A percentile compares a stretch with the other conserved stretches of the same genome.
These are phyloP conservation scores for Escarpia spicata DNA, from an alignment of 2,888 invertebrate genomes.

Conservation along the genomic window DNA sequence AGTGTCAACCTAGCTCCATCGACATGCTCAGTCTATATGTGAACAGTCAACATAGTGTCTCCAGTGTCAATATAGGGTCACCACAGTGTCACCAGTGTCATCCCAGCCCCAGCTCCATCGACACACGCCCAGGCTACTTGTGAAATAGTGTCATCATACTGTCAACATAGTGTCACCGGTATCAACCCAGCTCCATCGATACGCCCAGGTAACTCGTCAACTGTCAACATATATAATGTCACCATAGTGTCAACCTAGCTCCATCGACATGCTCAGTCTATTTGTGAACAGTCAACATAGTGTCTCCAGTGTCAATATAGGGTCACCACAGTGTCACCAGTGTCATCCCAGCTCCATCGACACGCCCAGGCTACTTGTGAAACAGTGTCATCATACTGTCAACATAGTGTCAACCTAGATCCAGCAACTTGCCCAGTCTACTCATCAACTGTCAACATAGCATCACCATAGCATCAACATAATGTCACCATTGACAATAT, in stretches of 20 bases:
- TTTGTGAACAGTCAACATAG: conserved; percentile 40
- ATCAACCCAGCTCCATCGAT: conserved; percentile 46
- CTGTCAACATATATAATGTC: conserved; percentile 29
- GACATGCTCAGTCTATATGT: conserved; percentile 33
- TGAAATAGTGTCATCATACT: neutral
- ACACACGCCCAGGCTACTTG: conserved; percentile 42
- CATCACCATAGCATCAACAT: too few species aligned
- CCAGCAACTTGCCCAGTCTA: neutral
- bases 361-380: conserved; percentile 38
- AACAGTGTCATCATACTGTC: neutral
- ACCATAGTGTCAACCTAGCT: neutral
- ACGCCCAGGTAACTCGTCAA: conserved; percentile 41
- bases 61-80: too few species aligned
- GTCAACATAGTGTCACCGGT: too few species aligned
- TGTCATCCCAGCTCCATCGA: conserved; percentile 47
- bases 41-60: conserved; percentile 31
- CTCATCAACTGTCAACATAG: conserved; percentile 40
- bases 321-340: too few species aligned
- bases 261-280: neutral
- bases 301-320: too few species aligned
- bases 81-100: too few species aligned
- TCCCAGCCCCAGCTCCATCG: conserved; percentile 49
- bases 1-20: neutral
- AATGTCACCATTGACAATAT: conserved; percentile 39
- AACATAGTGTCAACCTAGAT: neutral